These are phyloP conservation scores for Bathynomus jamesi DNA, from an alignment of 1,140 invertebrate species.

Conservation along the genomic window DNA sequence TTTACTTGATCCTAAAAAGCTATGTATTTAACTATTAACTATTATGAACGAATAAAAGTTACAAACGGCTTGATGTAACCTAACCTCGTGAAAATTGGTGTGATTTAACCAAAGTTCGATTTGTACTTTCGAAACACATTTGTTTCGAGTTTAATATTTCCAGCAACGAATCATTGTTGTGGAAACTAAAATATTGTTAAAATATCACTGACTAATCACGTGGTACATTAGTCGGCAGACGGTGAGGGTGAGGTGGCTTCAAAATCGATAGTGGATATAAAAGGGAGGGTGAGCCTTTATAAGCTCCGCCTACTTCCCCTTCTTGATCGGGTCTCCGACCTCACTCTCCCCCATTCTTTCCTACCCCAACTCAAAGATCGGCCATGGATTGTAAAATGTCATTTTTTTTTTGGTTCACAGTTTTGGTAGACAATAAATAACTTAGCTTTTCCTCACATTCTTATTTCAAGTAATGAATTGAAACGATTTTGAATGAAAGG, in stretches of 20 bases:
- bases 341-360: background rate
- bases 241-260: background rate
- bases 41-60: too few relatives aligned
- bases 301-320: background rate
- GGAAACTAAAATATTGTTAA: too few relatives aligned
- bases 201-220: too few relatives aligned
- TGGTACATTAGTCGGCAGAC: background rate
- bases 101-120: background rate
- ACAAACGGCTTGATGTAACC: too few relatives aligned
- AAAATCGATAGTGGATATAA: background rate
- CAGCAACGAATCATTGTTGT: too few relatives aligned
- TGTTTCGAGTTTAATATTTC: too few relatives aligned
- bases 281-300: background rate
- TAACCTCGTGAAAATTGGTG: background rate
- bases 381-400: background rate
- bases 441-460: background rate
- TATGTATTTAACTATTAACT: too few relatives aligned
- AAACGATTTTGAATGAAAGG: background rate
- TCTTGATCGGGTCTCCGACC: background rate
- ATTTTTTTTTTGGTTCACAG: too few relatives aligned
- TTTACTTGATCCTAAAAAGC: too few relatives aligned
- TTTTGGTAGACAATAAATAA: too few relatives aligned
- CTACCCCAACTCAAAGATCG: background rate
- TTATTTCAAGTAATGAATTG: background rate
- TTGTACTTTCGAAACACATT: too few relatives aligned